Percentiles rank a stretch among this genome's conserved stretches.
Conservation (phyloP, 2,797 vertebrate species). For the Halcyon leucocephala region DNA sequence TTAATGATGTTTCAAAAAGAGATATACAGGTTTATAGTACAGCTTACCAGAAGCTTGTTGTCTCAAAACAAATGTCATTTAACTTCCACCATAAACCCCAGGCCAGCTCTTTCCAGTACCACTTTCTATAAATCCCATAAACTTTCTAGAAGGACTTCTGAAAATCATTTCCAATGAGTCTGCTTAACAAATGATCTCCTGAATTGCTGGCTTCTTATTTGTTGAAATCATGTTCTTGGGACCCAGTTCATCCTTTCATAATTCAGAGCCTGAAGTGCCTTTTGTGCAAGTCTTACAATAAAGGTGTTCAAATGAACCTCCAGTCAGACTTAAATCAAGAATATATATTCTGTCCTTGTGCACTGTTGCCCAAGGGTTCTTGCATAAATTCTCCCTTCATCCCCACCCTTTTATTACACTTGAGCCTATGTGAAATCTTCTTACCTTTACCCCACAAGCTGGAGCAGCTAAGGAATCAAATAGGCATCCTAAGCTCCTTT, state of each 20-base stretch:
- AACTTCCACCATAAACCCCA: neutral
- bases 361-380: neutral
- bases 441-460: neutral
- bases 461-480: neutral
- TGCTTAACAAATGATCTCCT: neutral
- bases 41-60: neutral
- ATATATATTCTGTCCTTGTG: neutral
- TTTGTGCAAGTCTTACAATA: accelerated
- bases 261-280: neutral
- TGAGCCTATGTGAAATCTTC: neutral
- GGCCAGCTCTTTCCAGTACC: neutral
- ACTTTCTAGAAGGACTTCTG: neutral
- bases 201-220: neutral
- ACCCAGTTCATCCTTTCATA: neutral
- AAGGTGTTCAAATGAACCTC: neutral
- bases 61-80: neutral
- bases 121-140: neutral
- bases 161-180: neutral
- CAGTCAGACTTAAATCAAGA: neutral
- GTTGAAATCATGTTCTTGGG: neutral
- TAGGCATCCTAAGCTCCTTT: neutral
- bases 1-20: neutral
- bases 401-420: neutral
- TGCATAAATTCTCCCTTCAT: neutral
- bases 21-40: neutral